phyloP scores from a whole-genome alignment of 2,888 invertebrate species.

The Eueremaeus valkanovi region DNA sequence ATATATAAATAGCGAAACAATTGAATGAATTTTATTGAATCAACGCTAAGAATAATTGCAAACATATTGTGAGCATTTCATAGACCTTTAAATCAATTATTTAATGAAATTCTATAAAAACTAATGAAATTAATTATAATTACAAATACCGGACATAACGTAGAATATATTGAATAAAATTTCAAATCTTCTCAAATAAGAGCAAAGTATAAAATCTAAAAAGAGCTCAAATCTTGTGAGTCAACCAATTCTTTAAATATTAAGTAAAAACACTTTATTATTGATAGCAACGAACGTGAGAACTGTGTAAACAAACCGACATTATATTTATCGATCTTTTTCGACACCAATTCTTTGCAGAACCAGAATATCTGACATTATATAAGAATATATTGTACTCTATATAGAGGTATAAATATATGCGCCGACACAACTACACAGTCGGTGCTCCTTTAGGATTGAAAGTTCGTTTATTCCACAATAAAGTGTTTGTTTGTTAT shows the following conservation, averaged over 20 bases:
- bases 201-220: not conserved
- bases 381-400: too few species aligned
- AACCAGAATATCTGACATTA: too few species aligned
- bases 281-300: slow-evolving; percentile 4
- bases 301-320: slow-evolving; percentile 32
- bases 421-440: too few species aligned
- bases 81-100: not conserved
- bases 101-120: not conserved
- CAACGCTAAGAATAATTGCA: not conserved
- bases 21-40: too few species aligned
- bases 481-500: too few species aligned
- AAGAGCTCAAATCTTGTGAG: not conserved
- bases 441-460: too few species aligned
- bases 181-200: not conserved
- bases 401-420: too few species aligned
- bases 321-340: slow-evolving; percentile 9
- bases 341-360: not conserved
- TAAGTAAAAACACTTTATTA: not conserved
- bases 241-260: not conserved
- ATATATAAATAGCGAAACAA: not conserved
- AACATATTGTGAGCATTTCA: not conserved
- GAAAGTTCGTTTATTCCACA: too few species aligned
- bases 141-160: too few species aligned
- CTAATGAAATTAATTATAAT: too few species aligned
- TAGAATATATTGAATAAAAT: not conserved